Conservation (phyloP, 37 sponge, comb jelly and placozoan species). For the Agelas oroides region DNA sequence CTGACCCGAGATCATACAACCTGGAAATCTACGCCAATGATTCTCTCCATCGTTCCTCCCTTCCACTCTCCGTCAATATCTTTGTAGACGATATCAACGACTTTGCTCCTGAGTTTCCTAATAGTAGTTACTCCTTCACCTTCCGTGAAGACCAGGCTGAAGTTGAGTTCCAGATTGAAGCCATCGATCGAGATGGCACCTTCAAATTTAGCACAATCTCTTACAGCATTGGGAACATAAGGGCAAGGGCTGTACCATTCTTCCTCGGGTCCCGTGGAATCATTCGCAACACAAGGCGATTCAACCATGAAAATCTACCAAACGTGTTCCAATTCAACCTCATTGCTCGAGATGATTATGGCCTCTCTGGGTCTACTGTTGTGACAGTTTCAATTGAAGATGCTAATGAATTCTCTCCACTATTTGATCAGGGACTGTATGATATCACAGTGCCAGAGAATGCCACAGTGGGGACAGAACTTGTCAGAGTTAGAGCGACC, state of each 20-base stretch:
- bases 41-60: background rate
- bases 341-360: slow-evolving; percentile 39
- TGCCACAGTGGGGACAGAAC: slow-evolving; percentile 11
- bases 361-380: slow-evolving; percentile 23
- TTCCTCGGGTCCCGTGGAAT: slow-evolving; percentile 8
- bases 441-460: slow-evolving; percentile 25
- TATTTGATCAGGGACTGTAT: slow-evolving; percentile 21
- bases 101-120: slow-evolving; percentile 28
- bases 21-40: slow-evolving; percentile 30
- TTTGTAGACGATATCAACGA: slow-evolving; percentile 48
- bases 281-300: slow-evolving; percentile 23
- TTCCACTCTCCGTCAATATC: slow-evolving; percentile 7
- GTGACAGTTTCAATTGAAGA: slow-evolving; percentile 50
- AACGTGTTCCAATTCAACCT: slow-evolving; percentile 21
- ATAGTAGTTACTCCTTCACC: slow-evolving; percentile 24
- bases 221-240: background rate
- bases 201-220: background rate
- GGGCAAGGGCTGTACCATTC: slow-evolving; percentile 11
- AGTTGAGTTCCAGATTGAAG: slow-evolving; percentile 16
- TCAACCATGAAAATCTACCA: slow-evolving; percentile 41
- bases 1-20: slow-evolving; percentile 11
- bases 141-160: slow-evolving; percentile 38
- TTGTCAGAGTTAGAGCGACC: slow-evolving; percentile 46
- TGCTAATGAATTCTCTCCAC: slow-evolving; percentile 58
- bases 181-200: slow-evolving; percentile 41